Evolutionary conservation across 2,113 vertebrate genomes (phyloP).

Genomic region (Ictidomys tridecemlineatus): DNA sequence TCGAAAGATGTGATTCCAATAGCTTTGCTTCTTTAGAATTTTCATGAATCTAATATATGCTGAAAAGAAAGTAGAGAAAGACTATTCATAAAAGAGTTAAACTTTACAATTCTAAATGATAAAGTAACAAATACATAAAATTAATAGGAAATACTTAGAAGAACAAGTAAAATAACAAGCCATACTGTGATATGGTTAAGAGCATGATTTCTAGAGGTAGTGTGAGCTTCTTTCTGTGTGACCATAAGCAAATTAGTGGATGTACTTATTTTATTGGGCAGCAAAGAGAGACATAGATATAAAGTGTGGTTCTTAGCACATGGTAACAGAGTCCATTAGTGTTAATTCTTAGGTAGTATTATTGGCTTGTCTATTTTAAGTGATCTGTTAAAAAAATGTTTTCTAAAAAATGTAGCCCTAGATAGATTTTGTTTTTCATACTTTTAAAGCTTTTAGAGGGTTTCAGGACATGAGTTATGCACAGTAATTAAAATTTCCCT

Average conservation of each 20-base stretch:
- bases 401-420: background rate
- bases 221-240: background rate
- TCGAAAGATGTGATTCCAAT: constrained; percentile 27
- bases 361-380: constrained; percentile 35
- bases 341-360: constrained; percentile 15
- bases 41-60: background rate
- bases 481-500: background rate
- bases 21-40: constrained; percentile 27
- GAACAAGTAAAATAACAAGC: background rate
- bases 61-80: constrained; percentile 48
- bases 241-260: background rate
- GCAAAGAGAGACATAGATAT: background rate
- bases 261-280: background rate
- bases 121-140: constrained; percentile 42
- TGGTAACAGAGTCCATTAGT: background rate
- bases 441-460: background rate
- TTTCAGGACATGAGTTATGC: constrained; percentile 26
- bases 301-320: background rate
- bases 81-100: constrained; percentile 24
- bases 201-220: background rate
- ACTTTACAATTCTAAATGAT: constrained; percentile 7
- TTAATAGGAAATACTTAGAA: constrained; percentile 5
- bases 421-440: background rate
- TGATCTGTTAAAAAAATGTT: constrained; percentile 36
- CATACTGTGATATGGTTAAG: background rate